Evolutionary conservation across 2,888 invertebrate species (phyloP).

Genomic region (Oscheius sp.): DNA sequence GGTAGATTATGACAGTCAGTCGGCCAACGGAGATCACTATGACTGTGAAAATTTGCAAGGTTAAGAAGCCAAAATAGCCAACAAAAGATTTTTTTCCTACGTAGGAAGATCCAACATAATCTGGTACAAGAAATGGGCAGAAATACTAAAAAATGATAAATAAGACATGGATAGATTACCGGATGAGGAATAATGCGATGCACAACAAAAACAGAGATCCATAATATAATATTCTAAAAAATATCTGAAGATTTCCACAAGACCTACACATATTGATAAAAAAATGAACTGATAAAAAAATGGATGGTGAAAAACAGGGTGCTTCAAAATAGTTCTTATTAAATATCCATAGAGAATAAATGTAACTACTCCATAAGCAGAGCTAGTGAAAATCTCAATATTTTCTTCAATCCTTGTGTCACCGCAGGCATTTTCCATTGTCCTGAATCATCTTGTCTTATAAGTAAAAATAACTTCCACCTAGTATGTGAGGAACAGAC

Average conservation of each 20-base stretch:
- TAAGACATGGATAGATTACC: neutral
- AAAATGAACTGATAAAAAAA: constrained; percentile 10
- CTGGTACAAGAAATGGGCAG: neutral
- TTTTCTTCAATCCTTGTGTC: too few species aligned
- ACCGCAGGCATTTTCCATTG: too few species aligned
- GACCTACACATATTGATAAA: neutral
- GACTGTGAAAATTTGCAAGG: neutral
- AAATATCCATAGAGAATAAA: neutral
- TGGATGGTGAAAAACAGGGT: constrained; percentile 12
- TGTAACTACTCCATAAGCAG: too few species aligned
- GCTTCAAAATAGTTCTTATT: too few species aligned
- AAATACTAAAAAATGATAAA: neutral
- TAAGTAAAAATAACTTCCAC: too few species aligned
- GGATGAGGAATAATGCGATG: neutral
- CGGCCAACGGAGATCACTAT: neutral
- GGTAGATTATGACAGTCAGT: neutral
- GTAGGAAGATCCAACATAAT: neutral
- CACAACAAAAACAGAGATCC: neutral
- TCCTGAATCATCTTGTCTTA: too few species aligned
- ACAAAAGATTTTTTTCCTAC: too few species aligned
- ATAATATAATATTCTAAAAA: constrained; percentile 3
- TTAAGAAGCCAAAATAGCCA: neutral
- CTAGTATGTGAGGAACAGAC: too few species aligned
- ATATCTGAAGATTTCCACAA: neutral
- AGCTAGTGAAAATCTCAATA: too few species aligned